Evolutionary conservation across 1,140 invertebrate genomes (phyloP).

Genomic region (Macrosteles quadrilineatus): DNA sequence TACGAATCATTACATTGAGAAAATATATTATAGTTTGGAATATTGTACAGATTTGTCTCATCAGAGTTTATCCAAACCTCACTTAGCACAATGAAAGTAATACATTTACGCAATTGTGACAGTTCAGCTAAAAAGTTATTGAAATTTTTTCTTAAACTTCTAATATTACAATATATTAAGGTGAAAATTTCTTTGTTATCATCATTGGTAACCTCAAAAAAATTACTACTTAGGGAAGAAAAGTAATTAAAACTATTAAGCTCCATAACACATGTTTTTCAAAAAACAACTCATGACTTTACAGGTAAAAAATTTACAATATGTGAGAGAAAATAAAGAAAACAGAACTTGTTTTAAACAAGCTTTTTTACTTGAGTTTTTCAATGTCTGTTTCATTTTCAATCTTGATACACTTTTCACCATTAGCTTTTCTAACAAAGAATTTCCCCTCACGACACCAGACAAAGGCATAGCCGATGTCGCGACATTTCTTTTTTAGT

Average conservation of each 20-base stretch:
- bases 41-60: neutral
- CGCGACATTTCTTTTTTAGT: slow-evolving; percentile 11
- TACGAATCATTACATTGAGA: slow-evolving; percentile 3
- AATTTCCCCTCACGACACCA: slow-evolving; percentile 1
- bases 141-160: neutral
- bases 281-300: neutral
- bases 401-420: neutral
- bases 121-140: neutral
- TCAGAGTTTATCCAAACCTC: slow-evolving; percentile 5
- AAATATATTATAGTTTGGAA: slow-evolving; percentile 20
- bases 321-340: neutral
- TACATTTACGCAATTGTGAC: neutral
- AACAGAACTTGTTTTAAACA: neutral
- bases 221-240: neutral
- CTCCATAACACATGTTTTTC: neutral
- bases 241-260: neutral
- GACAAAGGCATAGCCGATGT: neutral
- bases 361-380: neutral
- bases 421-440: neutral
- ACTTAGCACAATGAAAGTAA: neutral
- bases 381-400: neutral
- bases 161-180: neutral
- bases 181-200: neutral
- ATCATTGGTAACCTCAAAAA: neutral
- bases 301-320: neutral